A percentile compares a stretch with the other conserved stretches of the same genome.
Evolutionary conservation across 1,140 invertebrate genomes (phyloP).

Genomic region (Paracyclopina nana): DNA sequence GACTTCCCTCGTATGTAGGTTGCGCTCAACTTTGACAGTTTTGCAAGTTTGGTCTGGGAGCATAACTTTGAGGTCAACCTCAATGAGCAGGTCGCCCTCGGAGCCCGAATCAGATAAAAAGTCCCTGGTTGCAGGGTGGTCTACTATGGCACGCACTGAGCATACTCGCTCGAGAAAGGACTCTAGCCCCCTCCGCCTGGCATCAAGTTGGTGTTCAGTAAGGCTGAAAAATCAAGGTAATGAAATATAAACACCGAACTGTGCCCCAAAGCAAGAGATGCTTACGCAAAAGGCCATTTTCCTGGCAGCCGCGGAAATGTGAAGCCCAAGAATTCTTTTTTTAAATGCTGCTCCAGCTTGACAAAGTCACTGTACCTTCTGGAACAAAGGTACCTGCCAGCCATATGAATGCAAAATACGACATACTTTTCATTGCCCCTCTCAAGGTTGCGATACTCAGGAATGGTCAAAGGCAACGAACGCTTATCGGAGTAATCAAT

Average conservation of each 20-base stretch:
- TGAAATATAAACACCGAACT: not conserved
- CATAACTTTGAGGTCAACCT: conserved; percentile 78
- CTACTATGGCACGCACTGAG: conserved; percentile 81
- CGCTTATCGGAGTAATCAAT: conserved; percentile 96
- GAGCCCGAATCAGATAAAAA: conserved; percentile 92
- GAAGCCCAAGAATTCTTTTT: conserved; percentile 91
- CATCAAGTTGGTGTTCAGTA: conserved; percentile 90
- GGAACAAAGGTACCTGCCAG: conserved; percentile 79
- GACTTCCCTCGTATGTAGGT: conserved; percentile 70
- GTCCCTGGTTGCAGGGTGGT: too few species aligned
- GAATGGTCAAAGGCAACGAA: conserved; percentile 91
- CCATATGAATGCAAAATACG: conserved; percentile 97
- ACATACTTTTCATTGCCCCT: conserved; percentile 74
- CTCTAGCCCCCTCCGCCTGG: conserved; percentile 74
- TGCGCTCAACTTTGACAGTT: conserved; percentile 72
- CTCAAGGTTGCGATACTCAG: conserved; percentile 62
- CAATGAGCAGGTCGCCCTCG: conserved; percentile 90
- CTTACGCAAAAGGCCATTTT: conserved; percentile 88
- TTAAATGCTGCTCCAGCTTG: conserved; percentile 64
- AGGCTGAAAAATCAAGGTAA: conserved; percentile 28
- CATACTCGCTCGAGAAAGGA: conserved; percentile 97
- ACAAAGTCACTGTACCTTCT: conserved; percentile 87
- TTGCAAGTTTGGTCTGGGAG: conserved; percentile 67
- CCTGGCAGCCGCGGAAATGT: conserved; percentile 93
- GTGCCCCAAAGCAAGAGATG: conserved; percentile 9